Evolutionary conservation across 2,797 vertebrate species (phyloP).

Genomic region (Schizopygopsis malacanthus): DNA sequence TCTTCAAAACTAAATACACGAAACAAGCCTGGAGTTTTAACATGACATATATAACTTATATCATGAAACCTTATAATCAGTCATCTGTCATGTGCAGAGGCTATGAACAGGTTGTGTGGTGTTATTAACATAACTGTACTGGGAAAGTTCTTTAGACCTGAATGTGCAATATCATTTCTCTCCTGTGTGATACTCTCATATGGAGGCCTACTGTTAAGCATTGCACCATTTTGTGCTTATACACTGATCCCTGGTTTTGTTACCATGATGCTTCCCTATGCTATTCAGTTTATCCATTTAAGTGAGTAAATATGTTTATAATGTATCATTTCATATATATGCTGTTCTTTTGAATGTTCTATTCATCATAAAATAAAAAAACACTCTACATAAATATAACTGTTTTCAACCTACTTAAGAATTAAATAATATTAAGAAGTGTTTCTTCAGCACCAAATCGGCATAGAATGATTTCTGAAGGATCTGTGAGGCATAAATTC

Average conservation of each 20-base stretch:
- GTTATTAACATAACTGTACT: background rate
- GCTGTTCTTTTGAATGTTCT: background rate
- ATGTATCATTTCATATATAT: background rate
- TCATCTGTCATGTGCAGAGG: background rate
- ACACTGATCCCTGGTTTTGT: background rate
- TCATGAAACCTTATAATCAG: background rate
- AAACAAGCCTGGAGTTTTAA: slow-evolving; percentile 10
- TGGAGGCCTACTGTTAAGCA: background rate
- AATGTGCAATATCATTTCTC: background rate
- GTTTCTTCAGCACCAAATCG: background rate
- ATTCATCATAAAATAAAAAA: no score
- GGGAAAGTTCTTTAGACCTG: background rate
- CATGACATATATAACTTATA: background rate
- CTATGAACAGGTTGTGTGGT: background rate
- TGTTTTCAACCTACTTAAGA: background rate
- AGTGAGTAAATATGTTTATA: background rate
- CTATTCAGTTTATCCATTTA: background rate
- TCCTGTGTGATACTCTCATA: background rate
- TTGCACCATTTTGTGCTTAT: background rate
- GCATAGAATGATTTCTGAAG: background rate
- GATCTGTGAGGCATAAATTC: background rate
- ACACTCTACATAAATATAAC: no score
- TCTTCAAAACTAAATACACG: slow-evolving; percentile 6
- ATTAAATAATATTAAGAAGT: background rate
- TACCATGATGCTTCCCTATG: background rate